Percentiles rank a stretch among this genome's conserved stretches.
Evolutionary conservation across 2,797 vertebrate species (phyloP).

Genomic region (Rhadinocentrus ornatus): DNA sequence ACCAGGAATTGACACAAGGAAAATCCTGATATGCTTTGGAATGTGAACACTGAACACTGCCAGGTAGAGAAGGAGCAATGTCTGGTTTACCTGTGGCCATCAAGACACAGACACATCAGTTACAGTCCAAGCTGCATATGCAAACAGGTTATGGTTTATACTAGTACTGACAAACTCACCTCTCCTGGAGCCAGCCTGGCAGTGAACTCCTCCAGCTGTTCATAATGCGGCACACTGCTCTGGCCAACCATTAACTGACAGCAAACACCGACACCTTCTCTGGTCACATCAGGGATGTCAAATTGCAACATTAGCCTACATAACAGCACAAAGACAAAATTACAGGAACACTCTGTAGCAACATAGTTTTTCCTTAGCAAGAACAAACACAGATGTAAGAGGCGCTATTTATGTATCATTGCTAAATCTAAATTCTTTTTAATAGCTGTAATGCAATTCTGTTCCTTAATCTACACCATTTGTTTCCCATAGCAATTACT

Average conservation of each 20-base stretch:
- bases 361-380: background rate
- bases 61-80: conserved; percentile 93
- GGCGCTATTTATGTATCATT: background rate
- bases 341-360: background rate
- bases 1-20: conserved; percentile 93
- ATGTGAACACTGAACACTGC: conserved; percentile 93
- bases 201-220: conserved; percentile 92
- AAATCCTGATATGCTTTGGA: conserved; percentile 90
- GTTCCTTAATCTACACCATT: background rate
- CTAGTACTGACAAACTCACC: conserved; percentile 69
- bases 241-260: conserved; percentile 97
- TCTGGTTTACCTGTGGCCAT: conserved; percentile 84
- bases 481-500: background rate
- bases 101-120: conserved; percentile 12
- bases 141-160: background rate
- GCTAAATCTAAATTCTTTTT: background rate
- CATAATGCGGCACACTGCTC: conserved; percentile 97
- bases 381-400: background rate
- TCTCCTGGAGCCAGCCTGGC: conserved; percentile 94
- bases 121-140: background rate
- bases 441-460: background rate
- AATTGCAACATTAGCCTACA: conserved; percentile 92
- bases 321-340: background rate
- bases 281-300: conserved; percentile 91
- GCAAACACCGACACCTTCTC: conserved; percentile 89